Conservation (phyloP, 2,113 vertebrate genomes). For the Tragelaphus scriptus region DNA sequence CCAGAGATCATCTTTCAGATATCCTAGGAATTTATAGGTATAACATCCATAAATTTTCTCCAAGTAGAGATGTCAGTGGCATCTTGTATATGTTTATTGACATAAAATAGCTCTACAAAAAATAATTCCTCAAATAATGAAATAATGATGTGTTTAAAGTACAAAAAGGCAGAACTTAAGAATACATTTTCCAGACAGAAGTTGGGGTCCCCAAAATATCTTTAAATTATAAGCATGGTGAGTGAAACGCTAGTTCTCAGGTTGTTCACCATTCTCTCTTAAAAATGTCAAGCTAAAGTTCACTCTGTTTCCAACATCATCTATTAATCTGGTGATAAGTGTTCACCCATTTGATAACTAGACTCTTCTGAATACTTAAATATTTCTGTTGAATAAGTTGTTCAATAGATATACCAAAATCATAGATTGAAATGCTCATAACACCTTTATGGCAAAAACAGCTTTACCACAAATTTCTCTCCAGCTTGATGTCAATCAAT, state of each 20-base stretch:
- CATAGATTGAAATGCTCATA: background rate
- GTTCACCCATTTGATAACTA: background rate
- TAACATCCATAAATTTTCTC: background rate
- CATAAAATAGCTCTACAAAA: background rate
- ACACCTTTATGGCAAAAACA: background rate
- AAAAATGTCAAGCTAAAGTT: background rate
- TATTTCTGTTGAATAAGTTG: background rate
- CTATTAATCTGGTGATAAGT: background rate
- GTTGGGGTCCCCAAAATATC: background rate
- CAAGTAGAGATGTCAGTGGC: background rate
- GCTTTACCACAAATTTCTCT: background rate
- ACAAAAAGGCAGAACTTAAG: slow-evolving; percentile 14
- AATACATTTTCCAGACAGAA: background rate
- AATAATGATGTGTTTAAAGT: background rate
- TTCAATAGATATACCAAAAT: background rate
- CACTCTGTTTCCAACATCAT: background rate
- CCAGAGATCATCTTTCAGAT: background rate
- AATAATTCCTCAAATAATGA: background rate
- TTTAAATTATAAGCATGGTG: background rate
- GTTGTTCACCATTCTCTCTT: background rate
- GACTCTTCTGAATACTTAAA: background rate
- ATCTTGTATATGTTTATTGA: background rate
- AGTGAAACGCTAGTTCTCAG: background rate
- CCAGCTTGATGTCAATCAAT: background rate
- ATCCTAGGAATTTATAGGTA: background rate